Evolutionary conservation across 2,797 vertebrate genomes (phyloP).

Genomic region (Smutsia temminckii): DNA sequence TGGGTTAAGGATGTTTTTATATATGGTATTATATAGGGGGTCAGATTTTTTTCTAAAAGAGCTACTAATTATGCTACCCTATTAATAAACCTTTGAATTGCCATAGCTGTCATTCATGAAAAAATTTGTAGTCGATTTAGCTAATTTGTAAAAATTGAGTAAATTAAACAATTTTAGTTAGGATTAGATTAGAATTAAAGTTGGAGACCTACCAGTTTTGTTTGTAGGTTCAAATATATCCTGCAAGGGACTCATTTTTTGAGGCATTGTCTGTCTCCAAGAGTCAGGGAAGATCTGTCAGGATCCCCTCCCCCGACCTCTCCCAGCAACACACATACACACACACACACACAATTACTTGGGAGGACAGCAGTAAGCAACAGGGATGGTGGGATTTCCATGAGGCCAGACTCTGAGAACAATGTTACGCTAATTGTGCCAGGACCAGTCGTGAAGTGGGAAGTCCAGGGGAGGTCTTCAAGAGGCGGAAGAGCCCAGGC

Average conservation of each 20-base stretch:
- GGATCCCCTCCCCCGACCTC: neutral
- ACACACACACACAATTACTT: neutral
- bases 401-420: neutral
- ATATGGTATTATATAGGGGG: neutral
- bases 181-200: constrained; percentile 23
- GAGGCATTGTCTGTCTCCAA: neutral
- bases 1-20: neutral
- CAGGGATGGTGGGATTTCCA: neutral
- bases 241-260: neutral
- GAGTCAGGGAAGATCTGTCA: neutral
- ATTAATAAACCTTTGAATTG: neutral
- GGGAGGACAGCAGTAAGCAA: neutral
- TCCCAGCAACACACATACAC: neutral
- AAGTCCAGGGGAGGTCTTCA: neutral
- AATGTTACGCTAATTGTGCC: neutral
- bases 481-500: neutral
- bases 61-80: neutral
- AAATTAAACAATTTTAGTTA: constrained; percentile 19
- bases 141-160: neutral
- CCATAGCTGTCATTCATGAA: neutral
- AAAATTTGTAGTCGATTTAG: neutral
- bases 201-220: constrained; percentile 21
- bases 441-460: neutral
- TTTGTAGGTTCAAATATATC: neutral
- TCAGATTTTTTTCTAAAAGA: neutral